Evolutionary conservation across 1,140 invertebrate species (phyloP).

Genomic region (Dendrolimus kikuchii): DNA sequence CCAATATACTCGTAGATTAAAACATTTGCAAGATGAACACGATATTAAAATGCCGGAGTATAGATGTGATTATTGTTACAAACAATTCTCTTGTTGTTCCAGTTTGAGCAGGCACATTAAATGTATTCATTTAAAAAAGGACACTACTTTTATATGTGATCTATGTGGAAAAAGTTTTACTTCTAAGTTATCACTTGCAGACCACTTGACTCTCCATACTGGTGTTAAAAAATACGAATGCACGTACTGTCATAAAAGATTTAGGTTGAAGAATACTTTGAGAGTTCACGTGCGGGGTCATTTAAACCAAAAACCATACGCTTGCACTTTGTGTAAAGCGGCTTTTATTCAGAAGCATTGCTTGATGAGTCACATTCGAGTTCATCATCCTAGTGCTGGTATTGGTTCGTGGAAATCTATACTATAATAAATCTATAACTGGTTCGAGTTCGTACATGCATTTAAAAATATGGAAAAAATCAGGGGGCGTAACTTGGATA

Average conservation of each 20-base stretch:
- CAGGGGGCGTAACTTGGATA: too few relatives aligned
- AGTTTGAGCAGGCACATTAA: slow-evolving; percentile 5
- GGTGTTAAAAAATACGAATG: slow-evolving; percentile 80
- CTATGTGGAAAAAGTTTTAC: slow-evolving; percentile 10
- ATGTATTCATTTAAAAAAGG: slow-evolving; percentile 10
- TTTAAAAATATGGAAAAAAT: too few relatives aligned
- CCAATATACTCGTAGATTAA: slow-evolving; percentile 9
- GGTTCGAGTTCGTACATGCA: too few relatives aligned
- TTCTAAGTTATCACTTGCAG: slow-evolving; percentile 34
- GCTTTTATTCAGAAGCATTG: slow-evolving; percentile 29
- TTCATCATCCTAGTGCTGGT: slow-evolving; percentile 14
- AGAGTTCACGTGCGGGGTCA: slow-evolving; percentile 68
- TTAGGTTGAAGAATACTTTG: slow-evolving; percentile 60
- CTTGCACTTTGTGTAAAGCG: slow-evolving; percentile 34
- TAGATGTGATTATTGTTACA: slow-evolving; percentile 10
- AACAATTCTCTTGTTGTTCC: slow-evolving; percentile 5
- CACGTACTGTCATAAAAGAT: slow-evolving; percentile 74
- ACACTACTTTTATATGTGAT: slow-evolving; percentile 6
- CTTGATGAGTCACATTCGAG: slow-evolving; percentile 15
- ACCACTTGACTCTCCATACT: slow-evolving; percentile 62
- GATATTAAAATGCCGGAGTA: slow-evolving; percentile 23
- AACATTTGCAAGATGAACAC: slow-evolving; percentile 9
- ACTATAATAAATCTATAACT: too few relatives aligned
- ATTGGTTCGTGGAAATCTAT: too few relatives aligned
- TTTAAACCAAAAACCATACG: slow-evolving; percentile 27